These are phyloP conservation scores for Drosophila truncata DNA, from an alignment of 1,140 invertebrate species.

Conservation along the genomic window DNA sequence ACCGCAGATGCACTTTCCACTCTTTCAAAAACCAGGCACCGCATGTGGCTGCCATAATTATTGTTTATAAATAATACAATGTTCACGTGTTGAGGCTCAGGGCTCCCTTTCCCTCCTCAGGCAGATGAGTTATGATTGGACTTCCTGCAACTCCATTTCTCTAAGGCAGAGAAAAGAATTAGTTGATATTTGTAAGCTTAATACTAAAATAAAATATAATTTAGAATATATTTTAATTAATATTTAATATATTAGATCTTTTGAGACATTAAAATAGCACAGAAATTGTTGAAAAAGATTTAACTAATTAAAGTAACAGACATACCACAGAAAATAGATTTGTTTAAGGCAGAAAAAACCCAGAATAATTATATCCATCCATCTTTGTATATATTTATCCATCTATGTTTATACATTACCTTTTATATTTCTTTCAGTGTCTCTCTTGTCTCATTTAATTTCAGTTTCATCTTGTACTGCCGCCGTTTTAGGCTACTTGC, in stretches of 20 bases:
- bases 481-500: slow-evolving; percentile 12
- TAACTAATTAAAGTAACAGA: background rate
- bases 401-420: too few species aligned
- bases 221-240: background rate
- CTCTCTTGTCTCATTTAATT: slow-evolving; percentile 20
- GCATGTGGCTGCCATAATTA: slow-evolving; percentile 70
- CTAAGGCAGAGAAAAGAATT: slow-evolving; percentile 1
- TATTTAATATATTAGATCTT: background rate
- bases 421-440: slow-evolving; percentile 11
- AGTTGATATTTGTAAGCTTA: too few species aligned
- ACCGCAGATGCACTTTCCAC: slow-evolving; percentile 50
- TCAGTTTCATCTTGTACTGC: slow-evolving; percentile 21
- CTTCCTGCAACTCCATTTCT: slow-evolving; percentile 34
- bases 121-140: slow-evolving; percentile 59
- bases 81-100: slow-evolving; percentile 69
- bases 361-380: background rate
- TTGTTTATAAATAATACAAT: slow-evolving; percentile 76
- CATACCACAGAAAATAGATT: background rate
- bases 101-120: slow-evolving; percentile 1
- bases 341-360: background rate
- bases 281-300: accelerated
- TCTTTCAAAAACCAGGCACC: slow-evolving; percentile 16
- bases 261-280: too few species aligned
- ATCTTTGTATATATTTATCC: background rate
- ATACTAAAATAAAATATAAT: too few species aligned